Conservation (phyloP, 2,113 vertebrate genomes). For the Mustela nigripes region DNA sequence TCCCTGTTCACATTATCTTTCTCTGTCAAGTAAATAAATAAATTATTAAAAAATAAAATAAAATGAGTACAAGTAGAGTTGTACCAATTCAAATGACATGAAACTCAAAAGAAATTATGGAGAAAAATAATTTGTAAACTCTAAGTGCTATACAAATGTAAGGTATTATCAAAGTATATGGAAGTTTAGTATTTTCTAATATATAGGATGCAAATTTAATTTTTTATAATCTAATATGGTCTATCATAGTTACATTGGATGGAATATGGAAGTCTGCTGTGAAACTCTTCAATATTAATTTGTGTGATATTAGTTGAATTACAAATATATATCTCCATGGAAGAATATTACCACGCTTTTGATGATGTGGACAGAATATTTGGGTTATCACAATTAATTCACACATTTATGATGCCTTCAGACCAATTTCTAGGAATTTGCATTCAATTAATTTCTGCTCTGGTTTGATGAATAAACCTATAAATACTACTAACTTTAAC, state of each 20-base stretch:
- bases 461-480: neutral
- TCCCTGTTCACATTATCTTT: neutral
- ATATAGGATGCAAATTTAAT: neutral
- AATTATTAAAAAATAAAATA: neutral
- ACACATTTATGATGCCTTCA: neutral
- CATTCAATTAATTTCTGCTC: constrained; percentile 30
- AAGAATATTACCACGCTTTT: neutral
- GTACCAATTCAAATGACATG: neutral
- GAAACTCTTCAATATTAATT: constrained; percentile 23
- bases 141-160: neutral
- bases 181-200: constrained; percentile 31
- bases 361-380: neutral
- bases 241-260: neutral
- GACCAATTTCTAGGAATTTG: constrained; percentile 30
- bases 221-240: constrained; percentile 32
- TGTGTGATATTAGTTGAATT: constrained; percentile 22
- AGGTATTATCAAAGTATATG: neutral
- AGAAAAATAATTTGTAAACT: neutral
- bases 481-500: constrained; percentile 3
- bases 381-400: neutral
- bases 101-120: neutral
- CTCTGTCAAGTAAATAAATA: neutral
- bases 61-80: neutral
- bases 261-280: neutral
- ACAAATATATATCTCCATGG: neutral